Base-by-base conservation (phyloP, 2,113 vertebrate genomes). In the Alectura lathami region DNA sequence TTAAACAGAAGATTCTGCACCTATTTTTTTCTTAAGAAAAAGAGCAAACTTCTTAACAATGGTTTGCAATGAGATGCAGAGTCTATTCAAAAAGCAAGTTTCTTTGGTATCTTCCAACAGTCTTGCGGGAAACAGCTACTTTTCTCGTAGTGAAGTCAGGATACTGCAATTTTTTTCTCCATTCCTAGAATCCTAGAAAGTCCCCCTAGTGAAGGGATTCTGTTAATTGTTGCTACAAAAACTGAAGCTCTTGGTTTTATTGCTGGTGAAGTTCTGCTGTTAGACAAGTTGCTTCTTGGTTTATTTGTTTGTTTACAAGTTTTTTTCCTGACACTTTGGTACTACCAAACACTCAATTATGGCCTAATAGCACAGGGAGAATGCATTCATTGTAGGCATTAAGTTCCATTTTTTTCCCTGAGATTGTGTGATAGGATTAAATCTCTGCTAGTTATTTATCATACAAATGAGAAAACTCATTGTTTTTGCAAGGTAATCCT, bases 371-470 rank as follows among this genome's bases (percentile, higher is more conserved):
- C 64, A 56, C 51, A 24, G 21, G 24, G 79, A 72, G 64, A 29
- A 23, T 50, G 85, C 91, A 89, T 96, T 94, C 72, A 56, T 89
- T 96, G 59, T 68, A 64, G 80, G 43, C 68, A 45, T 91, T 93
- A 93, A 81, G 88, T 88, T 70, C 62, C n/a, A 60, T 1, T 88
- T 92, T 69, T 70, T 32, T 75, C n/a, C 51, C 34, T 67, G 21
- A 54, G 74, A 68, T 43, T 70, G 34, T 21, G 10, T 88, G 64
- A 60, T 74, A 2, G 14, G n/a, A 67, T 83, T 87, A 93, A 95
- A 74, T 14, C 8, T 10, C 56, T 72, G 56, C 56, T 91, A 72
- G 47, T 91, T 95, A 53, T 56, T 89, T 91, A 27, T 67, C 38
- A 36, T 63, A 34, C 43, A 86, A 74, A 74, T 57, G 24, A 88